Evolutionary conservation across 2,888 invertebrate genomes (phyloP), one percentile per base, ranked within the genome.

Genomic region (Malthinus seriepunctatus): DNA sequence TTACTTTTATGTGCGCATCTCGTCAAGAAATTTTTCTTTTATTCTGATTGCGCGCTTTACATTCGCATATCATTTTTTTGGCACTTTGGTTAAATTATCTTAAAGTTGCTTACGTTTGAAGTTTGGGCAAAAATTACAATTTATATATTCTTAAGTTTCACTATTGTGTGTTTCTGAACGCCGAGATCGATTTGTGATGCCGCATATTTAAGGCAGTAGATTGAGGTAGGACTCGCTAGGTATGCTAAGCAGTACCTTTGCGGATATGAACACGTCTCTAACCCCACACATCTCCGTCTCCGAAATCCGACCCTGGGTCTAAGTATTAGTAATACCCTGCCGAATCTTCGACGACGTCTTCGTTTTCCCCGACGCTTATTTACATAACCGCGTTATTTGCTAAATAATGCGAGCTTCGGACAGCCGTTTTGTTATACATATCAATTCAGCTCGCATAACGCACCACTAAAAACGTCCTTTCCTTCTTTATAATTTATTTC

Each of bases 211-310:
- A 55, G 51, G 37, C 37, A 12, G 51, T 45, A 51, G 56, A 56
- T 60, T 60, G 60, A 52, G 62, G 58, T 58, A 58, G 58, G 56
- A 51, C 58, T 54, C 61, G 61, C 58, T 62, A 60, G 58, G 63
- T 65, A 65, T 65, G 65, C 65, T 63, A 65, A 65, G 59, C 63
- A 65, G 65, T 61, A 65, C 60, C 60, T 61, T 56, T 47, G 12
- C 57, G 63, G 60, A 64, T 63, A 65, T 65, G 65, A 65, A 63
- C 65, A 65, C 61, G 63, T 64, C 63, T 63, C 60, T 54, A 52
- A 32, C 51, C 56, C 57, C 62, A 53, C 51, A 57, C 51, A 56
- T 56, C 51, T 55, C 39, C 61, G 45, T 51, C 55, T n/a, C n/a
- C n/a, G 15, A 52, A 45, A 42, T 23, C 60, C 46, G 45, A 45